Evolutionary conservation across 2,113 vertebrate species (phyloP), one percentile per base, ranked within the genome.

Genomic region (Axis porcinus): DNA sequence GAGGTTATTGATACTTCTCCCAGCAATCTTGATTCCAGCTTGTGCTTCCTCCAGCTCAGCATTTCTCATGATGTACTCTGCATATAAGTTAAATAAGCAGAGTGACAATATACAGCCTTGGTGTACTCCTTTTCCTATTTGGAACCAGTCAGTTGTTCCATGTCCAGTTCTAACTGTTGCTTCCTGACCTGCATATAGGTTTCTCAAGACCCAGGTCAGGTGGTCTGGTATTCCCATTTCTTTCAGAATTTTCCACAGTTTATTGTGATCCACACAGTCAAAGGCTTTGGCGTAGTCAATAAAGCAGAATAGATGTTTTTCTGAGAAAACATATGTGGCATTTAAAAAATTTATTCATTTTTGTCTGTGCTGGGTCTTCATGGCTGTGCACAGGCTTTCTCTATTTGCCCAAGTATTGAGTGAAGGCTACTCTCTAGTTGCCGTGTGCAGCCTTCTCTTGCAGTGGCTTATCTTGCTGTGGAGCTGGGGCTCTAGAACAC

Each of bases 371-470:
- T 76, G 23, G 23, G 40, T 27, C 70, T 76, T 76, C 70, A 43
- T 43, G 27, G 70, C 23, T 76, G 70, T 40, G 40, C 23, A 43
- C 40, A 43, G 70, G 6, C 36, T 76, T 27, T 76, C 70, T 76
- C 23, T 43, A 43, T 40, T 43, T 43, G 67, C 36, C 36, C 67
- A 74, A 25, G 21, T 43, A 15, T 12, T 15, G 40, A 43, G 23
- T 27, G 70, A 27, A 43, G 70, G 12, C 23, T 27, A 2, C 40
- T 43, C 23, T 76, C 70, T 7, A 14, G 70, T 4, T 76, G 70
- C 70, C 23, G 1, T 27, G 40, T 8, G 40, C 0, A 2, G 23
- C 40, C 70, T 76, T 43, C 70, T 76, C 70, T 43, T 15, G 23
- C 40, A 76, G 70, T 14, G 40, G 40, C 70, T 76, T 43, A 4